Conservation (phyloP, 1,140 invertebrate species). For the Oryctes rhinoceros region DNA sequence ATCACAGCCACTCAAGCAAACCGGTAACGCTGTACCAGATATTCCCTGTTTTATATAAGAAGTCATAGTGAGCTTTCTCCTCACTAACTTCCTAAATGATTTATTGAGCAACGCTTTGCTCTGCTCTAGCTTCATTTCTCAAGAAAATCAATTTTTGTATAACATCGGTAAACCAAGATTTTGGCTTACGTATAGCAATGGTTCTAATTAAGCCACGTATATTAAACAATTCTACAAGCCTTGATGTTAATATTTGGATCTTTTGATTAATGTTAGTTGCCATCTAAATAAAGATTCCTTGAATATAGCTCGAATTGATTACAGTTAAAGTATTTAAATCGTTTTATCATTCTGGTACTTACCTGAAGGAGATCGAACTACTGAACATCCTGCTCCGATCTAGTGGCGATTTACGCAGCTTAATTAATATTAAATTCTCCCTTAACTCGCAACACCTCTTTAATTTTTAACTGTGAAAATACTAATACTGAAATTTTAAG, state of each 20-base stretch:
- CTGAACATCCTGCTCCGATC: too few species aligned
- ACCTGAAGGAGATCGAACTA: too few species aligned
- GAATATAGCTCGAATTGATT: neutral
- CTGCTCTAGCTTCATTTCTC: neutral
- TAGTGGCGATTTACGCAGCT: too few species aligned
- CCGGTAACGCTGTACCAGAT: neutral
- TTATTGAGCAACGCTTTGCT: conserved; percentile 41
- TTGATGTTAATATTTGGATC: neutral
- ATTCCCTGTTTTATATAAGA: neutral
- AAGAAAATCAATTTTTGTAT: conserved; percentile 38
- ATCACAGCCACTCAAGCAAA: neutral
- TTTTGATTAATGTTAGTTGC: neutral
- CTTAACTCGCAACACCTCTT: too few species aligned
- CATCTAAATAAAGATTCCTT: neutral
- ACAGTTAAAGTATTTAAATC: neutral
- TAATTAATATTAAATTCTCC: too few species aligned
- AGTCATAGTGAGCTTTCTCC: too few species aligned
- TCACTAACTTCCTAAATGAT: neutral
- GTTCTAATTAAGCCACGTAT: conserved; percentile 30
- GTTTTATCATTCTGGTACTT: too few species aligned
- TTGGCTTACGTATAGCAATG: neutral
- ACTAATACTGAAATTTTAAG: too few species aligned
- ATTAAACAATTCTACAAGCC: conserved; percentile 35
- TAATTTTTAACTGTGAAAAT: too few species aligned
- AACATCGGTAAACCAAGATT: conserved; percentile 39